Conservation (phyloP, 1,140 invertebrate genomes). For the Zaprionus africanus region DNA sequence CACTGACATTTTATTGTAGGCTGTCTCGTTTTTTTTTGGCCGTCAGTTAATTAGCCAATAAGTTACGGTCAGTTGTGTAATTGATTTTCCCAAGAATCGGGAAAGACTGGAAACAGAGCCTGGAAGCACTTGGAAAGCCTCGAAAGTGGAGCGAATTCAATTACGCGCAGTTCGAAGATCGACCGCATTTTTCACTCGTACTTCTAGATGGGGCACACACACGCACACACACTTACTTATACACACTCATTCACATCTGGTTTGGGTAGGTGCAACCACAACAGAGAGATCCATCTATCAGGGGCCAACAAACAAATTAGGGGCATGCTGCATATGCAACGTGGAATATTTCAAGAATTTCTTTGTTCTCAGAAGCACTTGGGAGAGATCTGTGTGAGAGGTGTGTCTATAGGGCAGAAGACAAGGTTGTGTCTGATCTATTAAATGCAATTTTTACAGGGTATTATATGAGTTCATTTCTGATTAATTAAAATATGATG, state of each 20-base stretch:
- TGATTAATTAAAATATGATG: too few species aligned
- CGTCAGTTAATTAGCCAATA: conserved; percentile 43
- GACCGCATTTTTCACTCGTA: conserved; percentile 33
- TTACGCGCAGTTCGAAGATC: conserved; percentile 43
- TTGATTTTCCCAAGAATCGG: conserved; percentile 37
- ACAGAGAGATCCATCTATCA: conserved; percentile 35
- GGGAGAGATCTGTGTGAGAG: not conserved
- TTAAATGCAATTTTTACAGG: too few species aligned
- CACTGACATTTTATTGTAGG: conserved; percentile 24
- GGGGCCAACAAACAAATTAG: conserved; percentile 31
- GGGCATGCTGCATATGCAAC: conserved; percentile 24
- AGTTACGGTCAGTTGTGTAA: conserved; percentile 34
- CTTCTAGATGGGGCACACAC: conserved; percentile 44
- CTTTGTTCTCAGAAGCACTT: conserved; percentile 60
- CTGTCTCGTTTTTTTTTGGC: conserved; percentile 10
- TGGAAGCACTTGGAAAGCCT: not conserved
- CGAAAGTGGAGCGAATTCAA: conserved; percentile 55
- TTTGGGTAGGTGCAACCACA: conserved; percentile 52
- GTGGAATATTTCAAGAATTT: conserved; percentile 33
- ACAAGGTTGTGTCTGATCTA: not conserved
- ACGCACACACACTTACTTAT: not conserved
- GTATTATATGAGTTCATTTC: too few species aligned
- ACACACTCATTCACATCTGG: conserved; percentile 53
- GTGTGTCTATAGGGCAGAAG: not conserved
- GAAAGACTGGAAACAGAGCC: not conserved